These are phyloP conservation scores for Biston stratarius DNA, from an alignment of 2,888 invertebrate genomes.

Conservation along the genomic window DNA sequence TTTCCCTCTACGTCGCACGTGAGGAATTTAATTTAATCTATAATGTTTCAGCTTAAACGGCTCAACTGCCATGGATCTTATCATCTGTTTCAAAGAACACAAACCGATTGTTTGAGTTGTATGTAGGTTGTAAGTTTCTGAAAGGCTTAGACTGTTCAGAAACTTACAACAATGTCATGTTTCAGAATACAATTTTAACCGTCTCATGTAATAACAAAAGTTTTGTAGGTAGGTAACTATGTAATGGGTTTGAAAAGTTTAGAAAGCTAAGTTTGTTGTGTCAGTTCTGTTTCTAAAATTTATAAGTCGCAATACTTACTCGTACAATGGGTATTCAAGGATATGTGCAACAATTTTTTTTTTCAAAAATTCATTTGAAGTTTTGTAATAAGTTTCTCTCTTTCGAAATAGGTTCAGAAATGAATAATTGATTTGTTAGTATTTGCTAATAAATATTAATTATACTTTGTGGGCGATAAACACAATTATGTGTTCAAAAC, in stretches of 20 bases:
- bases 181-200: constrained; percentile 15
- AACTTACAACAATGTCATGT: not conserved
- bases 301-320: constrained; percentile 10
- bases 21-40: constrained; percentile 58
- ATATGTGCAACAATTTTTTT: not conserved
- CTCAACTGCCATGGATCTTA: constrained; percentile 41
- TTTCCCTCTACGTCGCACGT: constrained; percentile 53
- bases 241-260: constrained; percentile 18
- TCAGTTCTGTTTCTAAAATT: constrained; percentile 3
- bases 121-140: not conserved
- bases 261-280: constrained; percentile 23
- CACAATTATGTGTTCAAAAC: too few relatives aligned
- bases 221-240: constrained; percentile 5
- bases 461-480: too few relatives aligned
- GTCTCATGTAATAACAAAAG: constrained; percentile 19
- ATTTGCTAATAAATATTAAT: too few relatives aligned
- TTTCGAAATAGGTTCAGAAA: too few relatives aligned
- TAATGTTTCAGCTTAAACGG: constrained; percentile 44
- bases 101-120: not conserved
- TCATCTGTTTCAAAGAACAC: constrained; percentile 28
- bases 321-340: constrained; percentile 1
- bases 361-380: not conserved
- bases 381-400: not conserved
- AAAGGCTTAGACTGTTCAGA: not conserved
- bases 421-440: too few relatives aligned